Conservation (phyloP, 1,140 invertebrate species). For the Bombus breviceps region DNA sequence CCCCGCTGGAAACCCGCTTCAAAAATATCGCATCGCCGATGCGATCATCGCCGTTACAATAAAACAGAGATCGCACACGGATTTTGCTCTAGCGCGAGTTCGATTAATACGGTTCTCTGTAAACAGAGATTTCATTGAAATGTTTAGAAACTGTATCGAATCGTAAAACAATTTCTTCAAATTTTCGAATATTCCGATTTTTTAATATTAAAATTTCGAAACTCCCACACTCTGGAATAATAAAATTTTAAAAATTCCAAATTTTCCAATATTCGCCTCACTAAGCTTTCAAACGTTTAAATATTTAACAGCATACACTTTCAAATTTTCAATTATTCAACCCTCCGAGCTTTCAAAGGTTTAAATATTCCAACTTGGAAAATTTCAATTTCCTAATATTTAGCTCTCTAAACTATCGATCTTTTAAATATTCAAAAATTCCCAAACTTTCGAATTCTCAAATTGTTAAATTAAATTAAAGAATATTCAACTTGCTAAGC, state of each 20-base stretch:
- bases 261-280: too few relatives aligned
- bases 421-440: neutral
- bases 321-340: neutral
- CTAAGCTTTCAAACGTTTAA: neutral
- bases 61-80: conserved; percentile 1
- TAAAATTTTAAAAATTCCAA: too few relatives aligned
- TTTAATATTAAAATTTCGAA: neutral
- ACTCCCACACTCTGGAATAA: accelerated
- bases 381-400: neutral
- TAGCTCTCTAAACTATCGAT: neutral
- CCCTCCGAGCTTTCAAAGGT: neutral
- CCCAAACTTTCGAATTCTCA: neutral
- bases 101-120: conserved; percentile 5
- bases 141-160: neutral
- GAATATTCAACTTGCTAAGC: neutral
- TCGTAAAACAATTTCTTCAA: too few relatives aligned
- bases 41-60: conserved; percentile 22
- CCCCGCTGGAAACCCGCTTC: conserved; percentile 10
- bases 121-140: neutral
- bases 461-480: neutral
- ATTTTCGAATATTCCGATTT: too few relatives aligned
- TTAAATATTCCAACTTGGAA: neutral
- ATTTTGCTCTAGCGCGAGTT: neutral
- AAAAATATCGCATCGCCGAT: conserved; percentile 17
- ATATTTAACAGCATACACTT: too few relatives aligned